phyloP scores from a whole-genome alignment of 2,113 vertebrate species.

The Monarcha castaneiventris region DNA sequence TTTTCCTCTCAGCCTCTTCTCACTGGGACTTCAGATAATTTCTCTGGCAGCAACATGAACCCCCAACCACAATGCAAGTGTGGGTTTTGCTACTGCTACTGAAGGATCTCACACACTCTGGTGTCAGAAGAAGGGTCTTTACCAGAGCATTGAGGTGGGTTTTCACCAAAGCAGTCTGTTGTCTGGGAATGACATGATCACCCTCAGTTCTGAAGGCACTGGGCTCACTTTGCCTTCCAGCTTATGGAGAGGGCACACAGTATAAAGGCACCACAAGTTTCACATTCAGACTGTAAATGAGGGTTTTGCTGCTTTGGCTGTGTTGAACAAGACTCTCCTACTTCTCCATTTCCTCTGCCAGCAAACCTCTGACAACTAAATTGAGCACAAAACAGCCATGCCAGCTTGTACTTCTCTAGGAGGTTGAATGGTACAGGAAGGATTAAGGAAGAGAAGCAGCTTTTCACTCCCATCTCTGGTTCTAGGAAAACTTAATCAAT shows the following conservation, averaged over 20 bases:
- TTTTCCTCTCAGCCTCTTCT: background rate
- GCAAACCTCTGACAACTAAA: constrained; percentile 1
- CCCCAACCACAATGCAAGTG: background rate
- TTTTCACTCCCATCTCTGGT: constrained; percentile 23
- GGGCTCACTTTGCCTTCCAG: background rate
- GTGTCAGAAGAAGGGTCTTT: background rate
- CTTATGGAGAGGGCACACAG: background rate
- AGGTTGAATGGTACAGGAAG: constrained; percentile 3
- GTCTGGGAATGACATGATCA: background rate
- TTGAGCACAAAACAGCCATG: constrained; percentile 1
- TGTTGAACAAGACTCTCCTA: background rate
- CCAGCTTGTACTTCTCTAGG: background rate
- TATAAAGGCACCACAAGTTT: background rate
- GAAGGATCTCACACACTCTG: background rate
- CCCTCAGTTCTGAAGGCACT: background rate
- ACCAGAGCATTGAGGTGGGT: background rate
- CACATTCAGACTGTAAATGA: constrained; percentile 1
- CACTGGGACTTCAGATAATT: background rate
- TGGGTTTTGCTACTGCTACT: background rate
- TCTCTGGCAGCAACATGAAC: background rate
- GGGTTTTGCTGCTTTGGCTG: background rate
- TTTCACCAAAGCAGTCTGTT: background rate
- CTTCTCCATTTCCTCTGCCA: constrained; percentile 34
- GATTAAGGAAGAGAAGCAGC: constrained; percentile 36
- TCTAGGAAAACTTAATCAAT: constrained; percentile 18